These are phyloP conservation scores for Hyppa rectilinea DNA, from an alignment of 2,888 invertebrate genomes.

Conservation along the genomic window DNA sequence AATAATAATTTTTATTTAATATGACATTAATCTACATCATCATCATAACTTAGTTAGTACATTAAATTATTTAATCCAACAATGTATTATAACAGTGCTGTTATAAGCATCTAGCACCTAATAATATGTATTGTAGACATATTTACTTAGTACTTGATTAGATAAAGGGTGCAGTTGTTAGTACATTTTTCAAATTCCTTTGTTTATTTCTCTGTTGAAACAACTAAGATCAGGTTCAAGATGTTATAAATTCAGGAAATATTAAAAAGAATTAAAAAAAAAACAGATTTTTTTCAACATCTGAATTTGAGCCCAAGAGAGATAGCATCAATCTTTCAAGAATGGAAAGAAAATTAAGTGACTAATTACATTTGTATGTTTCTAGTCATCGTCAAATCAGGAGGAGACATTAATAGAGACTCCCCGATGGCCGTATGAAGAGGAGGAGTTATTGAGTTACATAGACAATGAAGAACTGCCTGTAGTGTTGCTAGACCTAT, in stretches of 20 bases:
- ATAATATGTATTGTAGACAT: neutral
- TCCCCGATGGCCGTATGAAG: constrained; percentile 96
- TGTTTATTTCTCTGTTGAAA: neutral
- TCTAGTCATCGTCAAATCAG: constrained; percentile 77
- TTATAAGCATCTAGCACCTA: neutral
- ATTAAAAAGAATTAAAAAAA: neutral
- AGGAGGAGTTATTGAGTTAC: constrained; percentile 96
- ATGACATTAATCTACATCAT: neutral
- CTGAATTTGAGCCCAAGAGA: neutral
- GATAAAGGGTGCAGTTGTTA: neutral
- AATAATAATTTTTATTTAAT: too few species aligned
- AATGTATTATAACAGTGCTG: neutral
- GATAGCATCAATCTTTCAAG: neutral
- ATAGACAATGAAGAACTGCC: constrained; percentile 98
- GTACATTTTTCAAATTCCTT: neutral
- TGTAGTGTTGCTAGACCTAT: constrained; percentile 95
- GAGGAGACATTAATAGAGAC: constrained; percentile 94
- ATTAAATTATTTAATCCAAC: neutral
- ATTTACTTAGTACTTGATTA: constrained; percentile 7
- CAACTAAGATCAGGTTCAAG: neutral
- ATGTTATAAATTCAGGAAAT: neutral
- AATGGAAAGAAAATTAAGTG: neutral
- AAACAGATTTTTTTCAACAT: neutral
- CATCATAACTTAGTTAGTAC: neutral
- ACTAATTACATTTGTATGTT: constrained; percentile 29